A percentile compares a stretch with the other conserved stretches of the same genome.
Conservation (phyloP, 2,113 vertebrate genomes). For the Alectura lathami region DNA sequence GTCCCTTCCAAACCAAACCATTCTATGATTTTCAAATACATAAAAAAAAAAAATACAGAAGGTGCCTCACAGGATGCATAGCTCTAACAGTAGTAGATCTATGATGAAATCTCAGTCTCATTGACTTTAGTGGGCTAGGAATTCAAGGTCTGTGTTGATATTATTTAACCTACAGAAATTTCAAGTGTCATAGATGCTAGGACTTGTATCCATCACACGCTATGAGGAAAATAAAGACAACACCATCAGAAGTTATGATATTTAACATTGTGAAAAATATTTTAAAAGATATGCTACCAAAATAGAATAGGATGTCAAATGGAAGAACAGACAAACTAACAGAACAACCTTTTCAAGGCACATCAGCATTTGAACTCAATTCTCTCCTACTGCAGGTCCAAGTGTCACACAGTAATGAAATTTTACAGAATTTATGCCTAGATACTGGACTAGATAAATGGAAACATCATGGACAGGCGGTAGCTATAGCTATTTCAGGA, state of each 20-base stretch:
- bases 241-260: not conserved
- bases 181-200: not conserved
- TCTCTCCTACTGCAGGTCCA: not conserved
- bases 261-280: not conserved
- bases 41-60: not conserved
- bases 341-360: not conserved
- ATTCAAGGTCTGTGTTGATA: not conserved
- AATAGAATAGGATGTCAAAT: not conserved
- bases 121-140: not conserved
- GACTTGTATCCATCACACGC: not conserved
- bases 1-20: too few relatives aligned
- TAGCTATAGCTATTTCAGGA: not conserved
- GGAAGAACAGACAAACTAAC: not conserved
- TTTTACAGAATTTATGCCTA: not conserved
- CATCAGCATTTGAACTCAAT: not conserved
- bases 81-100: not conserved
- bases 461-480: not conserved
- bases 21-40: too few relatives aligned
- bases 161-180: not conserved
- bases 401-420: not conserved
- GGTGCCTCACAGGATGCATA: not conserved
- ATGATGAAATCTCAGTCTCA: not conserved
- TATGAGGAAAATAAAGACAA: not conserved
- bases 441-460: not conserved
- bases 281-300: not conserved